Conservation (phyloP, 2,888 invertebrate species). For the Calliopum simillimum region DNA sequence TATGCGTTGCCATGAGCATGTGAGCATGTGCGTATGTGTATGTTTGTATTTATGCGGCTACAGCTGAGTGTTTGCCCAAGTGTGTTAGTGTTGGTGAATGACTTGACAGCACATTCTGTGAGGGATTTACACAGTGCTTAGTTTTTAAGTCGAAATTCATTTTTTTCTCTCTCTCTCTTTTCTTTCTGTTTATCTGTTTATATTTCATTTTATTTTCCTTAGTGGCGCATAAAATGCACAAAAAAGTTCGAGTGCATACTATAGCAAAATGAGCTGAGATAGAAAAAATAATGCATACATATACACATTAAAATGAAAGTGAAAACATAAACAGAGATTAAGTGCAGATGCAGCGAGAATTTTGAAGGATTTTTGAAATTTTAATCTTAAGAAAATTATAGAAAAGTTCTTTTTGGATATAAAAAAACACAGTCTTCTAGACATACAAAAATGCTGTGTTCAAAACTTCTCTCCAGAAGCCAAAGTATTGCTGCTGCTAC, state of each 20-base stretch:
- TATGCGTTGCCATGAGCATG: conserved; percentile 57
- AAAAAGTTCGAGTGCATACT: neutral
- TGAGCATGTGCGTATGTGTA: conserved; percentile 48
- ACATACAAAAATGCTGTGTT: no score
- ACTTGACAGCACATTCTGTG: conserved; percentile 62
- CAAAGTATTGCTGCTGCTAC: no score
- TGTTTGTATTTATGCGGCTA: conserved; percentile 39
- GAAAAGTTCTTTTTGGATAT: no score
- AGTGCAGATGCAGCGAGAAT: neutral
- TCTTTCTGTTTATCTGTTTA: no score
- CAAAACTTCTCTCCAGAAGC: no score
- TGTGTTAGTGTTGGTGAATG: conserved; percentile 57
- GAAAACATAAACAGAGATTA: neutral
- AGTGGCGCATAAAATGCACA: neutral
- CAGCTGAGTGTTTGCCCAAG: conserved; percentile 7
- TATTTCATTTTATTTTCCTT: no score
- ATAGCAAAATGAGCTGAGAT: neutral
- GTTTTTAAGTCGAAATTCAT: conserved; percentile 47
- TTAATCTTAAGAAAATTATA: no score
- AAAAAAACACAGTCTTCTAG: no score
- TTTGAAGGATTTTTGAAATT: no score
- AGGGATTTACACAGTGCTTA: conserved; percentile 63
- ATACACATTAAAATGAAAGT: neutral
- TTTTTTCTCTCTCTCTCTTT: no score
- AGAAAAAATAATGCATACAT: neutral